These are phyloP conservation scores for Mellilla xanthometata DNA, from an alignment of 2,888 invertebrate species.

Conservation along the genomic window DNA sequence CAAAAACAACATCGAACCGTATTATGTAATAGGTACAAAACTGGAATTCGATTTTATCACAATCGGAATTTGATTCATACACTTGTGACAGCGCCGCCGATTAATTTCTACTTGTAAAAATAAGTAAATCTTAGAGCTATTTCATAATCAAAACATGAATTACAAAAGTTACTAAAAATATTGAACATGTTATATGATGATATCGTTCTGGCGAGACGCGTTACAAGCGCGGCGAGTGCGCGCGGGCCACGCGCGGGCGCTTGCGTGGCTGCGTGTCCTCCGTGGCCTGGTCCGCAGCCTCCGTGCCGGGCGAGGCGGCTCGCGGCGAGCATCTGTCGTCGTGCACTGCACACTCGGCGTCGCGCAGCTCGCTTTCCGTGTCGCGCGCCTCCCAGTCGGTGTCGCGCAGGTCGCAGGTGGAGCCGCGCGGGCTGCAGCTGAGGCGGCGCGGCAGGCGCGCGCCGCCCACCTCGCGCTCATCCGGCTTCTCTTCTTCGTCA, in stretches of 20 bases:
- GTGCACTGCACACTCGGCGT: too few species aligned
- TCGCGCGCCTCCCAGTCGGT: too few species aligned
- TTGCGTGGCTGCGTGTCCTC: neutral
- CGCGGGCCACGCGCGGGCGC: neutral
- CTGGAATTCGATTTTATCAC: slow-evolving; percentile 19
- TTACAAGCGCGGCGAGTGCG: neutral
- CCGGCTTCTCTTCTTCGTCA: slow-evolving; percentile 83
- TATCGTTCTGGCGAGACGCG: slow-evolving; percentile 3
- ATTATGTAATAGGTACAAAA: neutral
- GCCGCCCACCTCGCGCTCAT: neutral
- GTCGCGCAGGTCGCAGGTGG: too few species aligned
- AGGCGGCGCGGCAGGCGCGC: too few species aligned
- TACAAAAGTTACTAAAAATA: slow-evolving; percentile 18
- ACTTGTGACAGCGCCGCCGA: slow-evolving; percentile 19
- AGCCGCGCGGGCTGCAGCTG: too few species aligned
- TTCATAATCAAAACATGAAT: slow-evolving; percentile 19
- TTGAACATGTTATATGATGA: slow-evolving; percentile 15
- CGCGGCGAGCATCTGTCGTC: neutral
- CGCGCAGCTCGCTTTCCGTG: too few species aligned
- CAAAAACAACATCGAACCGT: slow-evolving; percentile 2
- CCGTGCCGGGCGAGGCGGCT: neutral
- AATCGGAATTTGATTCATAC: slow-evolving; percentile 13
- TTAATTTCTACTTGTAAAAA: slow-evolving; percentile 16
- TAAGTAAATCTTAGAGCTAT: slow-evolving; percentile 9
- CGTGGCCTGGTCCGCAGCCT: neutral